A percentile compares a stretch with the other conserved stretches of the same genome.
Conservation (phyloP, 1,140 invertebrate genomes). For the Antheraea mylitta region DNA sequence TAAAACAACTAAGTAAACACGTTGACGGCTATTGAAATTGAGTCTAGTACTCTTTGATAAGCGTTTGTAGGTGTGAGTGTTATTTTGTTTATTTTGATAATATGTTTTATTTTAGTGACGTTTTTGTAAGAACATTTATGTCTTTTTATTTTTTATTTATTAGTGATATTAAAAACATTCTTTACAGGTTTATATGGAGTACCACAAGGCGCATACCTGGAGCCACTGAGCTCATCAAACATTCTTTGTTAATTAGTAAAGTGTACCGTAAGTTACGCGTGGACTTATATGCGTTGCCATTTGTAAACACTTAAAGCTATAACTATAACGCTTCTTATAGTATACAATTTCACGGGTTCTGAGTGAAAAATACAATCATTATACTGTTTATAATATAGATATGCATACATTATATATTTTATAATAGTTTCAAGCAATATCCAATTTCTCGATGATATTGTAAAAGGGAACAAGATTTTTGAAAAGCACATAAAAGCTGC, state of each 20-base stretch:
- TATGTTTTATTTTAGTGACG: slow-evolving; percentile 34
- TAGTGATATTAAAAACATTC: background rate
- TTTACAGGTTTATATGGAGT: background rate
- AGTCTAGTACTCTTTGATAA: slow-evolving; percentile 72
- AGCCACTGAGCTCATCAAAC: background rate
- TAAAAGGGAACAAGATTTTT: too few relatives aligned
- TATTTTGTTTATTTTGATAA: slow-evolving; percentile 31
- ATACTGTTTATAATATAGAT: too few relatives aligned
- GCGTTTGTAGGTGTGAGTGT: slow-evolving; percentile 62
- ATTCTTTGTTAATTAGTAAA: slow-evolving; percentile 24
- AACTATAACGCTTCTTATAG: slow-evolving; percentile 38
- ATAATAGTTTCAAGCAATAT: too few relatives aligned
- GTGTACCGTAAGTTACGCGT: slow-evolving; percentile 45
- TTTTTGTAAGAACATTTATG: slow-evolving; percentile 13
- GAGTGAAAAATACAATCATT: slow-evolving; percentile 34
- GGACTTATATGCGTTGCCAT: slow-evolving; percentile 62
- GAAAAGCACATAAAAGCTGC: background rate
- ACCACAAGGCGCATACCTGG: background rate
- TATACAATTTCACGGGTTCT: slow-evolving; percentile 40
- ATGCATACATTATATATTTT: too few relatives aligned
- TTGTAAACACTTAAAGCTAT: slow-evolving; percentile 75
- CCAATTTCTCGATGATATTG: too few relatives aligned
- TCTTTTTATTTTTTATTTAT: slow-evolving; percentile 3
- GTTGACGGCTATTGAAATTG: slow-evolving; percentile 67
- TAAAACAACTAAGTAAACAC: slow-evolving; percentile 73